These are phyloP conservation scores for Eidolon dupreanum DNA, from an alignment of 2,797 vertebrate species.

Conservation along the genomic window DNA sequence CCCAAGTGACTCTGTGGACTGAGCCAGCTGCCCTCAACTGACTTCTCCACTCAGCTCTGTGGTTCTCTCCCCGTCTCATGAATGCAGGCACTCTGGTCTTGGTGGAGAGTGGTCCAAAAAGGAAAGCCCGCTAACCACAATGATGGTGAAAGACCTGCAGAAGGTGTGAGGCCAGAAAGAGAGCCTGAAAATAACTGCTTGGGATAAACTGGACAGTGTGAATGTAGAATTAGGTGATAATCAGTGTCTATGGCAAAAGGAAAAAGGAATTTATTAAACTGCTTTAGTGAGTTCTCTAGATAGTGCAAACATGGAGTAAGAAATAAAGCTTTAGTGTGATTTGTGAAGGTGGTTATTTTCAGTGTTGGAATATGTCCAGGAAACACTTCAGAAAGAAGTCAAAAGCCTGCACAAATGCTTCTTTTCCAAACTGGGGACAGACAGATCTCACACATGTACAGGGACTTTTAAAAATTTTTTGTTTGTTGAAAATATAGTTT, in stretches of 20 bases:
- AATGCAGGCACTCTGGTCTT: not conserved
- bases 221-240: too few species aligned
- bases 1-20: not conserved
- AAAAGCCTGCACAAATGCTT: not conserved
- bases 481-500: not conserved
- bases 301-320: not conserved
- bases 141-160: not conserved
- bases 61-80: not conserved
- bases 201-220: not conserved
- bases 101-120: not conserved
- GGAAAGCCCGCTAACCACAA: not conserved
- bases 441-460: not conserved
- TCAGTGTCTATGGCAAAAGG: not conserved
- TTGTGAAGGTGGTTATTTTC: not conserved
- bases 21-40: not conserved
- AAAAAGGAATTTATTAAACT: not conserved
- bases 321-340: not conserved
- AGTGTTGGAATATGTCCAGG: not conserved
- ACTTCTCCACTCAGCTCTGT: not conserved
- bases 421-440: not conserved
- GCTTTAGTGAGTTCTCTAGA: not conserved
- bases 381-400: not conserved
- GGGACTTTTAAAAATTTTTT: not conserved
- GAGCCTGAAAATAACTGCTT: not conserved
- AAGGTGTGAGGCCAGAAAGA: too few species aligned